Evolutionary conservation across 2,797 vertebrate species (phyloP).

Genomic region (Gastrophryne carolinensis): DNA sequence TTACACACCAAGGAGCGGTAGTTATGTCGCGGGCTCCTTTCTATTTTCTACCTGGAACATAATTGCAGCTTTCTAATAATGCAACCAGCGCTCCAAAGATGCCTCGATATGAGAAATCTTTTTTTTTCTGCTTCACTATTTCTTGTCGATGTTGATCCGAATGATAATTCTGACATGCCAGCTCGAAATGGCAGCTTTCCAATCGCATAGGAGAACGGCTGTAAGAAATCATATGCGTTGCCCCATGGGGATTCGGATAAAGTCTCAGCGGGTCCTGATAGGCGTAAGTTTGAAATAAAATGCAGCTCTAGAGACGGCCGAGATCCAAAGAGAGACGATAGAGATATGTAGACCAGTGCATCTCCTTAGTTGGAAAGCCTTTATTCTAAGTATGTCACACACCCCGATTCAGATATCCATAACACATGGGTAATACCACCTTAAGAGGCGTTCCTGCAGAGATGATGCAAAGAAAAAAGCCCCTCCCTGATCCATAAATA

Average conservation of each 20-base stretch:
- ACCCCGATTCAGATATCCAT: no score
- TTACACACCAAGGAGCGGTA: not conserved
- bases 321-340: slow-evolving; percentile 1
- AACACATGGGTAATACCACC: no score
- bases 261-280: slow-evolving; percentile 15
- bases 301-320: slow-evolving; percentile 1
- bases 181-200: slow-evolving; percentile 16
- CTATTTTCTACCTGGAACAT: not conserved
- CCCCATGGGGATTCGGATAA: slow-evolving; percentile 28
- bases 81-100: not conserved
- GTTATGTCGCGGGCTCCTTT: not conserved
- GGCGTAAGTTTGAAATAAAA: slow-evolving; percentile 28
- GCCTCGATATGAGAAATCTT: slow-evolving; percentile 7
- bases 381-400: no score
- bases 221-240: slow-evolving; percentile 9
- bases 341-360: slow-evolving; percentile 1
- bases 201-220: slow-evolving; percentile 2
- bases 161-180: not conserved
- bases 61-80: not conserved
- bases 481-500: no score
- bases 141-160: slow-evolving; percentile 5
- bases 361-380: no score
- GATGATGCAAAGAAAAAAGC: no score
- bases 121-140: not conserved
- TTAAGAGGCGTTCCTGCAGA: no score